A percentile compares a stretch with the other conserved stretches of the same genome.
Conservation (phyloP, 2,113 vertebrate species). For the Riparia riparia region DNA sequence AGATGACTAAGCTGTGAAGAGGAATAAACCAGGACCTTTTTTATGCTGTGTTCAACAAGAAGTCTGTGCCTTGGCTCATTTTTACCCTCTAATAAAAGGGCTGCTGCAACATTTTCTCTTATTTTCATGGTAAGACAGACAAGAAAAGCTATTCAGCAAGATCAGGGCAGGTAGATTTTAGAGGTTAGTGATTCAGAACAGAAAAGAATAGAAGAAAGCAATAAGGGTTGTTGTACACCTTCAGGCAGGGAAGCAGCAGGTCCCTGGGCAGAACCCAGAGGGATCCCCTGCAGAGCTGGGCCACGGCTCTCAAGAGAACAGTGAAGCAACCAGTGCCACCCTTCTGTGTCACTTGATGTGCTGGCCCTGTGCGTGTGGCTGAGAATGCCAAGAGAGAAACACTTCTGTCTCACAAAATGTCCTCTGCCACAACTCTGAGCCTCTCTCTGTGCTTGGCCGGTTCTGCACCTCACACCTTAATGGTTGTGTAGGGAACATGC, state of each 20-base stretch:
- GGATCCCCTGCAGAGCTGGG: background rate
- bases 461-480: background rate
- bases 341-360: background rate
- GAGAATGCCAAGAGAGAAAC: background rate
- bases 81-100: background rate
- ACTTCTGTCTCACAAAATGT: background rate
- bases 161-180: background rate
- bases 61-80: background rate
- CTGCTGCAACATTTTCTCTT: background rate
- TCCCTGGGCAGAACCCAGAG: background rate
- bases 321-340: background rate
- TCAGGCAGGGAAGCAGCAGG: background rate
- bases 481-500: background rate
- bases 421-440: background rate
- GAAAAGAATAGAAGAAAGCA: background rate
- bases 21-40: background rate
- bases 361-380: background rate
- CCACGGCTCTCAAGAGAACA: accelerated
- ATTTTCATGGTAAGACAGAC: background rate
- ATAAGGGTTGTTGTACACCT: background rate
- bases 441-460: background rate
- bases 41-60: background rate
- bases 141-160: background rate
- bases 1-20: background rate
- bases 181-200: background rate